Evolutionary conservation across 2,113 vertebrate genomes (phyloP), one percentile per base, ranked within the genome.

Genomic region (Arvicanthis niloticus): DNA sequence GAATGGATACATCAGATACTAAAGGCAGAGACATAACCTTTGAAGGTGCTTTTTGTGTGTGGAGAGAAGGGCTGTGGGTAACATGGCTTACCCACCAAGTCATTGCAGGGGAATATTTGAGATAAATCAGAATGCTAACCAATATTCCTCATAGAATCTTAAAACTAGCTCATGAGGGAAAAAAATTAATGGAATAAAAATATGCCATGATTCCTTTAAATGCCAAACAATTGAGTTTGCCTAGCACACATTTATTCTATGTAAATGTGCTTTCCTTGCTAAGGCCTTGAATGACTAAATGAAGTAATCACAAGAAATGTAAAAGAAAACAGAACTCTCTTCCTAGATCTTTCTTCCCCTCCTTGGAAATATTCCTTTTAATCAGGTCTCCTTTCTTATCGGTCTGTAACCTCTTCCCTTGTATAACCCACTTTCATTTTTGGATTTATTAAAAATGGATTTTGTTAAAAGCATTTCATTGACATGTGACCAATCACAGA

Each of bases 391-490:
- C 26, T 51, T 76, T 81, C 73, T 70, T 26, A 22, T 91, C 80
- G 62, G 9, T 95, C 75, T 95, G 7, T 96, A 88, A 86, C 45
- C 37, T 24, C 73, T 77, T 91, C 86, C 80, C 82, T 78, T 72
- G 19, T 90, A 86, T 94, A 95, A 82, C 80, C 89, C 34, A 19
- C 93, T 78, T 89, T 68, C 85, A 90, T 89, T 77, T 96, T 95
- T 86, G 73, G 77, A 76, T 89, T 91, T 93, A 92, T 95, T 91
- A 95, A 89, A 94, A 96, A 31, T 96, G 34, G 78, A 72, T 85
- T 96, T 96, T 95, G 92, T 97, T 97, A 92, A 91, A 96, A 95
- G 80, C 77, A 84, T 97, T 97, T 96, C 96, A 91, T 91, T 85
- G 96, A 87, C 89, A 70, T 60, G 9, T 1, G 94, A 97, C 97